These are phyloP conservation scores for Nipponia nippon DNA, from an alignment of 2,113 vertebrate species.

Conservation along the genomic window DNA sequence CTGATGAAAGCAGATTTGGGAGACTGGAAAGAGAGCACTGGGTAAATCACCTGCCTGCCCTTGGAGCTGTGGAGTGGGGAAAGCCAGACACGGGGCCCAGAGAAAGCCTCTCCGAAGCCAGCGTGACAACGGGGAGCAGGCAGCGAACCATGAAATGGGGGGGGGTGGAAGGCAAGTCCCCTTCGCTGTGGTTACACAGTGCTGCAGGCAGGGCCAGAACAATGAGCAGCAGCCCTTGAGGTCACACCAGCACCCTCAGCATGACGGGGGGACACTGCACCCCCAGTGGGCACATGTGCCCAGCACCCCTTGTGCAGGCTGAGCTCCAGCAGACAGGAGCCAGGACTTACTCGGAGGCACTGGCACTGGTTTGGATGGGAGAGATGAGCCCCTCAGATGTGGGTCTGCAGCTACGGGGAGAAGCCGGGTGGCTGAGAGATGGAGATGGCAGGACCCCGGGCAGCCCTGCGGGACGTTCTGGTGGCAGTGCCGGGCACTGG, in stretches of 20 bases:
- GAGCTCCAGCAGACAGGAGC: not conserved
- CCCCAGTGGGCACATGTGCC: rapidly evolving
- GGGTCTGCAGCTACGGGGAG: not conserved
- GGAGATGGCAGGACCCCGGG: rapidly evolving
- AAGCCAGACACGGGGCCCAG: not conserved
- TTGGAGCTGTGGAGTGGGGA: rapidly evolving
- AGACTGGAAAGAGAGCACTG: slow-evolving; percentile 80
- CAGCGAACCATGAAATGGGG: not conserved
- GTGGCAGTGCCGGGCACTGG: not conserved
- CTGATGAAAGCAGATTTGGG: slow-evolving; percentile 99
- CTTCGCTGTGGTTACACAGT: not conserved
- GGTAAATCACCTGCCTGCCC: not conserved
- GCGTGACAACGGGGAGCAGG: rapidly evolving
- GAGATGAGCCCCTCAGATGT: not conserved
- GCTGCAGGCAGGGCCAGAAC: not conserved
- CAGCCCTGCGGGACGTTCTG: not conserved
- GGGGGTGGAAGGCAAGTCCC: not conserved
- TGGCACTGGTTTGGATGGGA: not conserved
- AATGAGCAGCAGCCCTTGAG: not conserved
- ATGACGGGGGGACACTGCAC: not conserved
- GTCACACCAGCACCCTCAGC: not conserved
- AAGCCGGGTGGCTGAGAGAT: not conserved
- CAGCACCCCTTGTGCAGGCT: not conserved
- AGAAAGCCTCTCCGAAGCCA: not conserved
- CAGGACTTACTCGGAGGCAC: not conserved